phyloP scores from a whole-genome alignment of 2,888 invertebrate species.

The Zhengitettix transpicula region DNA sequence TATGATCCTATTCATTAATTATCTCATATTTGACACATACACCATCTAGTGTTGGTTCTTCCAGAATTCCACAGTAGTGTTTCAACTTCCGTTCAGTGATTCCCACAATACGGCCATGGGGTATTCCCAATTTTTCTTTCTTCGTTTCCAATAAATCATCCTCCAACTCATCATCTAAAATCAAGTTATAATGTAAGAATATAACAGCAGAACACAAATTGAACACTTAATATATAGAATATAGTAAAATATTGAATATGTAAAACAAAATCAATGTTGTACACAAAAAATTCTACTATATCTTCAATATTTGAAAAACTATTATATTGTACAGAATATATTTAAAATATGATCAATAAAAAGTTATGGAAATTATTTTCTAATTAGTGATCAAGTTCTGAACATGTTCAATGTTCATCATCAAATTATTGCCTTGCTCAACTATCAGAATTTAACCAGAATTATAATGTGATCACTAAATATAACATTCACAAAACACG shows the following conservation, averaged over 20 bases:
- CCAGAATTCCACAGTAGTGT: constrained; percentile 92
- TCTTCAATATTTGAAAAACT: constrained; percentile 11
- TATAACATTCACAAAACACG: too few species aligned
- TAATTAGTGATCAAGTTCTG: too few species aligned
- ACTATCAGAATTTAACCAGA: too few species aligned
- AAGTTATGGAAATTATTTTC: too few species aligned
- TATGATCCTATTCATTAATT: background rate
- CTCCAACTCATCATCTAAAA: background rate
- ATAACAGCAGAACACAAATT: too few species aligned
- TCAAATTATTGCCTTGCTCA: too few species aligned
- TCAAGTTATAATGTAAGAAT: background rate
- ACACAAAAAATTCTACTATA: constrained; percentile 24
- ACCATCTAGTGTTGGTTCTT: constrained; percentile 55
- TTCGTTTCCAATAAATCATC: background rate
- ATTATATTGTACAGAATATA: too few species aligned
- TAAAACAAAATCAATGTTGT: too few species aligned
- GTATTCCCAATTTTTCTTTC: constrained; percentile 22
- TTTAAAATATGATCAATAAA: too few species aligned
- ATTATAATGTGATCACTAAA: too few species aligned
- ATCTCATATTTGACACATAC: constrained; percentile 16
- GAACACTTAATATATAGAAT: background rate
- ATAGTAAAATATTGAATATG: background rate
- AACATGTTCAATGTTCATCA: too few species aligned
- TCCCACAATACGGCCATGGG: constrained; percentile 76
- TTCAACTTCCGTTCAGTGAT: constrained; percentile 93